Conservation (phyloP, 2,888 invertebrate species). For the Calliphora vomitoria region DNA sequence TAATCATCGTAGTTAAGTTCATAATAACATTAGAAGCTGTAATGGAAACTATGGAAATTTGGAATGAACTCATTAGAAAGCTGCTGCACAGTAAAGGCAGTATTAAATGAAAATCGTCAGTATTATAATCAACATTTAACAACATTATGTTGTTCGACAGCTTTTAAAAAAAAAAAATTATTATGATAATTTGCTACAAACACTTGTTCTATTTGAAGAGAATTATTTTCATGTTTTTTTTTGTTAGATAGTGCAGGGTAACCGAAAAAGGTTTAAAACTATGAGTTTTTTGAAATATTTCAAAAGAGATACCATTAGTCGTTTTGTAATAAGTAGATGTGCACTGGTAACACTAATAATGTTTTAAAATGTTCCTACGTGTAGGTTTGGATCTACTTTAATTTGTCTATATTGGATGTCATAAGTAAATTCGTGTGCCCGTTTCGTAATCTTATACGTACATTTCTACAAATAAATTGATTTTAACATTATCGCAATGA, state of each 20-base stretch:
- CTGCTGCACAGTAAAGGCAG: background rate
- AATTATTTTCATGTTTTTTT: background rate
- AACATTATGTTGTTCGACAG: slow-evolving; percentile 13
- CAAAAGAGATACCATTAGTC: no score
- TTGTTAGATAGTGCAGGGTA: background rate
- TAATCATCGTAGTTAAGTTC: slow-evolving; percentile 30
- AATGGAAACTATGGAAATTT: slow-evolving; percentile 44
- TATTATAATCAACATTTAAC: slow-evolving; percentile 7
- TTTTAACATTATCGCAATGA: no score
- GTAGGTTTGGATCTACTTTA: no score
- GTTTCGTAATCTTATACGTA: no score
- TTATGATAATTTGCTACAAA: slow-evolving; percentile 48
- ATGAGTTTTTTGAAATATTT: no score
- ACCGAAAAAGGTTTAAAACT: no score
- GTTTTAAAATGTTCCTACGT: no score
- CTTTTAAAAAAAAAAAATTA: background rate
- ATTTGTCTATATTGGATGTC: no score
- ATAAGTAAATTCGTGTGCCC: no score
- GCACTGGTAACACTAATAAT: no score
- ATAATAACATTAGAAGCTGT: slow-evolving; percentile 28
- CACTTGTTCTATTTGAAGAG: slow-evolving; percentile 1
- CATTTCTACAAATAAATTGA: no score
- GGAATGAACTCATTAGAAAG: slow-evolving; percentile 32
- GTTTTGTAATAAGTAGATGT: no score
- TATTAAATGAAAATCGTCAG: slow-evolving; percentile 9